Evolutionary conservation across 2,888 invertebrate species (phyloP), one percentile per base, ranked within the genome.

Genomic region (Chrysolina americana): DNA sequence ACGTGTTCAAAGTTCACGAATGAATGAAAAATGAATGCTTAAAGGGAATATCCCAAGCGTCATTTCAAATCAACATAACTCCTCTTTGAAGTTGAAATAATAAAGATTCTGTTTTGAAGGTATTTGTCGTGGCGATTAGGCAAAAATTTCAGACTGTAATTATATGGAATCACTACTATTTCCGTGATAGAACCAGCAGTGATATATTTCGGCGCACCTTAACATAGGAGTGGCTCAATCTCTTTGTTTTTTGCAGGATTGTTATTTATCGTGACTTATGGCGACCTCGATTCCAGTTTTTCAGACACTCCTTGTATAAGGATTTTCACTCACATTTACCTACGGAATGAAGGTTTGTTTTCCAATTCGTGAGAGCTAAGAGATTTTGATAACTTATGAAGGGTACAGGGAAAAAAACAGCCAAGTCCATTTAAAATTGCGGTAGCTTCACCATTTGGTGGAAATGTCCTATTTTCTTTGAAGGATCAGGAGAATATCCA

Each of bases 211-310:
- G 41, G 8, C 68, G 15, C 68, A 53, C 68, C 68, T 56, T 21
- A 41, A 56, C 19, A 13, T 41, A 11, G 68, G 68, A 53, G 68
- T 53, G 68, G 66, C 36, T 53, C 19, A 66, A 66, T 66, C 66
- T 36, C 36, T 53, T 53, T 19, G 41, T 59, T 59, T 47, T 59
- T 59, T n/a, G 59, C 36, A 6, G 59, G 59, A 36, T 28, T 15
- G 59, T 36, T 36, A 17, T 59, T n/a, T n/a, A 59, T 36, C 59
- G n/a, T 28, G 36, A 59, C 59, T 59, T 28, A 36, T n/a, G 15
- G 36, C 59, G 28, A 59, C 28, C 59, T 28, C 23, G n/a, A 59
- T 47, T 65, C 0, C 44, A 65, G 10, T 65, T 44, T 56, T 8
- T 56, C 23, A 47, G n/a, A 4, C 47, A 47, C 28, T 62, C 15